phyloP scores from a whole-genome alignment of 2,888 invertebrate genomes.

The Germaria angustata region DNA sequence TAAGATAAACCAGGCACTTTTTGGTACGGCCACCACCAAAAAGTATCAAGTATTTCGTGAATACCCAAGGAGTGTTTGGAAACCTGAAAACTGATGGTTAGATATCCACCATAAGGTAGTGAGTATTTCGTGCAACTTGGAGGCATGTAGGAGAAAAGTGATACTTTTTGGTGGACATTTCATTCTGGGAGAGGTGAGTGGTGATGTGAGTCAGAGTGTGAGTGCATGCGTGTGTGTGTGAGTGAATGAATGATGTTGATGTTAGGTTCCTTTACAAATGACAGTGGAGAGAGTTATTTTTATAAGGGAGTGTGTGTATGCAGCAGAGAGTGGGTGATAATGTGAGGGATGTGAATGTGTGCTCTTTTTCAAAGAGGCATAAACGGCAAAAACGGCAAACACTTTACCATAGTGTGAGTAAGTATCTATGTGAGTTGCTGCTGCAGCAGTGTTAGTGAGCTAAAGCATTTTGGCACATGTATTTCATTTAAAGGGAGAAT shows the following conservation, averaged over 20 bases:
- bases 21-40: constrained; percentile 76
- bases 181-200: constrained; percentile 68
- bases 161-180: constrained; percentile 72
- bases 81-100: constrained; percentile 72
- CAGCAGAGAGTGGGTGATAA: constrained; percentile 52
- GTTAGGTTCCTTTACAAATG: constrained; percentile 59
- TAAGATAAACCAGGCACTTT: constrained; percentile 73
- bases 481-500: not conserved
- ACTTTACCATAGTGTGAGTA: constrained; percentile 34
- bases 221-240: constrained; percentile 57
- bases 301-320: not conserved
- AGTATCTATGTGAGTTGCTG: constrained; percentile 51
- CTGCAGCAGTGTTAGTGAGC: constrained; percentile 12
- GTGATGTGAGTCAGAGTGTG: constrained; percentile 45
- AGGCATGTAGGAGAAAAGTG: constrained; percentile 49
- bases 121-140: constrained; percentile 64
- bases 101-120: constrained; percentile 72
- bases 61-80: constrained; percentile 52
- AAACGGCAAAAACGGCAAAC: too few species aligned
- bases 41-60: constrained; percentile 72
- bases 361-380: constrained; percentile 29
- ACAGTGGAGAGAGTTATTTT: constrained; percentile 50
- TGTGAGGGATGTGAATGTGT: constrained; percentile 13
- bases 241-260: constrained; percentile 61
- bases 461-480: constrained; percentile 9